Evolutionary conservation across 35 echinoderm and acorn worm species (phyloP), one percentile per base, ranked within the genome.

Genomic region (Patiria miniata): DNA sequence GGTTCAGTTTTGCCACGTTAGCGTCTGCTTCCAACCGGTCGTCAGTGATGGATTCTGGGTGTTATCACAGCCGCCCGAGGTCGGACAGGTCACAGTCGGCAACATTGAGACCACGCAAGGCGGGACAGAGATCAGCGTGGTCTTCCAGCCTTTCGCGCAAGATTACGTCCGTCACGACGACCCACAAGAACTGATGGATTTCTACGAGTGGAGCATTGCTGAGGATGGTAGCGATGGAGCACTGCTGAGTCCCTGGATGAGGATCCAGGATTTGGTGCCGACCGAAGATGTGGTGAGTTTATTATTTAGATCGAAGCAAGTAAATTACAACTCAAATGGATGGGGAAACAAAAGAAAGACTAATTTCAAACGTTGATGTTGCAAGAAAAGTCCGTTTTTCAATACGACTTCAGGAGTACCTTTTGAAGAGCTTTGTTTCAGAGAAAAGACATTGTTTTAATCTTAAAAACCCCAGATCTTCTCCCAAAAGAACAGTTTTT

Each of bases 131-230:
- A 44, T 83, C 51, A 8, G 53, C 9, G 40, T 83, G 19, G 80
- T 23, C 51, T 83, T 83, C 33, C 80, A 83, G 80, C 40, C 80
- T 10, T 83, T 83, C 53, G 39, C n/a, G 26, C 51, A 82, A 47
- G 79, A 12, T 0, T 81, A 81, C 47, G 40, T 81, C 1, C n/a
- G 40, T 26, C 0, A 0, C 17, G 37, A 44, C 19, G 19, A n/a
- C 16, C 0, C 18, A 5, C 28, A 22, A 0, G 79, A 81, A 15
- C 28, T 2, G 37, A 81, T 81, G 79, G 79, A 81, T 21, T 81
- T 44, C 47, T 81, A 81, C 29, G 79, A 81, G 39, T 82, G 42
- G 44, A 22, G 15, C 19, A 44, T 82, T 33, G 51, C 51, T 18
- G 80, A 82, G 7, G 77, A 79, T 40, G 77, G 37, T 10, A n/a